A percentile compares a stretch with the other conserved stretches of the same genome.
phyloP scores from a whole-genome alignment of 1,140 invertebrate genomes.

The Sarcophaga peregrina region DNA sequence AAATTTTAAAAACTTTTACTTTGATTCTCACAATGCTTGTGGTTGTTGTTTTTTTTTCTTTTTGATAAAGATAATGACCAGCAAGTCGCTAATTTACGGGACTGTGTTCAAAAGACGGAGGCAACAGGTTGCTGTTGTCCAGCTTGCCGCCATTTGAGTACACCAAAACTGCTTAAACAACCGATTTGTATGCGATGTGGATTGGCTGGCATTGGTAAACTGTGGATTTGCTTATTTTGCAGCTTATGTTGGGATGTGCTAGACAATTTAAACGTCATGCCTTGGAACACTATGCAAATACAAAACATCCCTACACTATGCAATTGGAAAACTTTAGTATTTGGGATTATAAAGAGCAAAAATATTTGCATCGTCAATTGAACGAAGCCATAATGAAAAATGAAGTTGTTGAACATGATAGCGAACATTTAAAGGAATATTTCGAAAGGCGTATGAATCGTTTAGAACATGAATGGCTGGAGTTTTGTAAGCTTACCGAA shows the following conservation, averaged over 20 bases:
- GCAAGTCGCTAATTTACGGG: neutral
- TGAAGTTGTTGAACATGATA: neutral
- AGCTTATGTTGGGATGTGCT: neutral
- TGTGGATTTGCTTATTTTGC: constrained; percentile 8
- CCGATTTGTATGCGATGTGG: neutral
- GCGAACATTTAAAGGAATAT: neutral
- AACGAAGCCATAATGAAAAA: neutral
- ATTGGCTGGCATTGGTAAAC: too few relatives aligned
- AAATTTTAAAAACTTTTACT: too few relatives aligned
- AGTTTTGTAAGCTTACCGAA: constrained; percentile 3
- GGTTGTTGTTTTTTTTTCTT: neutral
- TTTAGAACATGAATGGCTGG: constrained; percentile 17
- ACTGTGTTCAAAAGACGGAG: neutral
- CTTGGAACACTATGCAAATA: neutral
- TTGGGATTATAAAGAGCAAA: neutral
- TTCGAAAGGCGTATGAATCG: constrained; percentile 8
- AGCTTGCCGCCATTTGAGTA: neutral
- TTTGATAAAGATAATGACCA: neutral
- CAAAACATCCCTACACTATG: neutral
- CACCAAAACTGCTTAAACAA: constrained; percentile 3
- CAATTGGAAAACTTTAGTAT: neutral
- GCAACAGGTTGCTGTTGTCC: neutral
- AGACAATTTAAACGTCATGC: neutral
- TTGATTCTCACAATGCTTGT: neutral
- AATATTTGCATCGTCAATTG: constrained; percentile 17